Percentiles rank a stretch among this genome's conserved stretches.
These are phyloP conservation scores for Adelges cooleyi DNA, from an alignment of 1,140 invertebrate species.

Conservation along the genomic window DNA sequence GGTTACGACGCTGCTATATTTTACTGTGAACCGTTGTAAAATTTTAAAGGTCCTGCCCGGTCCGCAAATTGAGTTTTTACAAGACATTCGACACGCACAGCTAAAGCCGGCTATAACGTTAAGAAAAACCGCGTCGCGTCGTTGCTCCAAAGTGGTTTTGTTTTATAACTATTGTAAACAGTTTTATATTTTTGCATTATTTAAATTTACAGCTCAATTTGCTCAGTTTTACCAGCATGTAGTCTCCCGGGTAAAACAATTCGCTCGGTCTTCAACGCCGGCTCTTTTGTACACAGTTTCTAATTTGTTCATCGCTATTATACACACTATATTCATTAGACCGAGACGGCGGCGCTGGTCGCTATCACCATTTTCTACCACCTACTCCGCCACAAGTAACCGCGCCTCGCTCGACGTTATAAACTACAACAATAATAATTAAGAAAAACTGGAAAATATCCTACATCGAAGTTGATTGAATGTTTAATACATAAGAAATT, in stretches of 20 bases:
- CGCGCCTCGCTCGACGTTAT: no score
- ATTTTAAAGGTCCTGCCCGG: not conserved
- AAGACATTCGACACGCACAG: not conserved
- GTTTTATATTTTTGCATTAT: not conserved
- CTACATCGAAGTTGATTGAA: no score
- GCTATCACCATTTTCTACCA: no score
- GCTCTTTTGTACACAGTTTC: not conserved
- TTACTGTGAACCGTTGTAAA: not conserved
- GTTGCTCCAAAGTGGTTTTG: not conserved
- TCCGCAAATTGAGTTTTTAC: not conserved
- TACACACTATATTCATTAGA: no score
- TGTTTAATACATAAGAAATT: no score
- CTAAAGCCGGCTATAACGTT: not conserved
- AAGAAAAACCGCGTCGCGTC: not conserved
- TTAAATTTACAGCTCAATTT: conserved; percentile 3
- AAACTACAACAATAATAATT: no score
- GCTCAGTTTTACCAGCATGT: not conserved
- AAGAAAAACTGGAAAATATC: no score
- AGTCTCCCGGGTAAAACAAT: not conserved
- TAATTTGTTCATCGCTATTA: not conserved
- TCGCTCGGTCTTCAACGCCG: not conserved
- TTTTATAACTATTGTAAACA: not conserved
- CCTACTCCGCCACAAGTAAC: no score
- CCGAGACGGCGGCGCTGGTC: no score
- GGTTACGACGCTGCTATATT: no score